A percentile compares a stretch with the other conserved stretches of the same genome.
Evolutionary conservation across 23 tunicate genomes (phyloP).

Genomic region (Trididemnum miniatum): DNA sequence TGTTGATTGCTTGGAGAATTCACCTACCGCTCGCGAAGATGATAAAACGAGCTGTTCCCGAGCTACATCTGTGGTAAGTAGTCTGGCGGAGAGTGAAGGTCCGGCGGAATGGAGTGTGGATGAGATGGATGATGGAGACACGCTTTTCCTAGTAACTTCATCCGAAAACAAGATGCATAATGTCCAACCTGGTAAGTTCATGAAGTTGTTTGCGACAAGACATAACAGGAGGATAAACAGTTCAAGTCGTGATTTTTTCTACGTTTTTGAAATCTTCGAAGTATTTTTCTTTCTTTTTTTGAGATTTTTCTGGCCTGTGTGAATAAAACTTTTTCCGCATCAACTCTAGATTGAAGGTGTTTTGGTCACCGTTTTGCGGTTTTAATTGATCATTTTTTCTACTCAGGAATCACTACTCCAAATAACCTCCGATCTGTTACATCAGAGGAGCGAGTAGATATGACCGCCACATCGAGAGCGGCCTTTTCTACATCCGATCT

Average conservation of each 20-base stretch:
- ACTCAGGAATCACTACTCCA: conserved; percentile 33
- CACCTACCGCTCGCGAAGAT: background rate
- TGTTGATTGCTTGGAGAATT: too few relatives aligned
- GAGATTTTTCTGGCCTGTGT: too few relatives aligned
- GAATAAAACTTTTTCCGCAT: too few relatives aligned
- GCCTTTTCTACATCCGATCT: background rate
- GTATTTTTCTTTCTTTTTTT: too few relatives aligned
- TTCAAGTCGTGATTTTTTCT: too few relatives aligned
- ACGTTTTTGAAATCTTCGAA: too few relatives aligned
- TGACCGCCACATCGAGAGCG: background rate
- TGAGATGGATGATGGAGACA: conserved; percentile 74
- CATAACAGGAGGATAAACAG: too few relatives aligned
- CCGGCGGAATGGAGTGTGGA: conserved; percentile 82
- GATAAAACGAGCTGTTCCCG: background rate
- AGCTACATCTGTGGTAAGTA: conserved; percentile 9
- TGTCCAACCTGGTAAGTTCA: too few relatives aligned
- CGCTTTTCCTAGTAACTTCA: conserved; percentile 68
- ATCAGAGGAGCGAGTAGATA: background rate
- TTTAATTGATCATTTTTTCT: background rate
- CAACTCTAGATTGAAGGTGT: too few relatives aligned
- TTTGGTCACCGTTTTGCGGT: too few relatives aligned
- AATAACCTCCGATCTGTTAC: conserved; percentile 32
- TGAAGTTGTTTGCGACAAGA: too few relatives aligned
- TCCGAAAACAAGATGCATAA: too few relatives aligned
- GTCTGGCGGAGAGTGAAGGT: conserved; percentile 50